These are phyloP conservation scores for Zaprionus ghesquierei DNA, from an alignment of 1,140 invertebrate species.

Conservation along the genomic window DNA sequence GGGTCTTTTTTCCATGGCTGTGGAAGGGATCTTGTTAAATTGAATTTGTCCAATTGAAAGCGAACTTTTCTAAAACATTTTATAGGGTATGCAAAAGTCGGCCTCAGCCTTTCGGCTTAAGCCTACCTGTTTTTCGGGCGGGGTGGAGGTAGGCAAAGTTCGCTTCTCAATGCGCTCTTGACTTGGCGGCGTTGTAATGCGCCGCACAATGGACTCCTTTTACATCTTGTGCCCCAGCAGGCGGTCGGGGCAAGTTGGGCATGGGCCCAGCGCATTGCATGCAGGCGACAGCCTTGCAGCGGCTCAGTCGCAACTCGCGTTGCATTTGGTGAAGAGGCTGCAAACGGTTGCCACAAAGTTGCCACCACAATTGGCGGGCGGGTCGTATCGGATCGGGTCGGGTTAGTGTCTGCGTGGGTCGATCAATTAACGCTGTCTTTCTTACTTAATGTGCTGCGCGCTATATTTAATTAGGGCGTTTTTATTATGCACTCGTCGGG, in stretches of 20 bases:
- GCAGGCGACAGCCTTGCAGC: constrained; percentile 19
- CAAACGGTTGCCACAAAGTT: constrained; percentile 9
- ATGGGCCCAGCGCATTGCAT: background rate
- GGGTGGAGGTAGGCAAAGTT: constrained; percentile 12
- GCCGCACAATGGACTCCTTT: constrained; percentile 47
- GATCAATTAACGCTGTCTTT: constrained; percentile 5
- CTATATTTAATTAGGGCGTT: constrained; percentile 14
- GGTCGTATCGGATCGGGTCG: background rate
- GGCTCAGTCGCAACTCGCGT: constrained; percentile 40
- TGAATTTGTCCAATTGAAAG: too few species aligned
- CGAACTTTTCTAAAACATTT: too few species aligned
- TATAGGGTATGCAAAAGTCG: constrained; percentile 15
- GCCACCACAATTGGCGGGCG: background rate
- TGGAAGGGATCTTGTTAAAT: too few species aligned
- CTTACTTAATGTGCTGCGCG: background rate
- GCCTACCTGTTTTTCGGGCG: constrained; percentile 31
- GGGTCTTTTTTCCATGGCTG: too few species aligned
- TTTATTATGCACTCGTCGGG: constrained; percentile 25
- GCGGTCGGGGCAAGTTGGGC: constrained; percentile 4
- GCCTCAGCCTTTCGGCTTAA: background rate
- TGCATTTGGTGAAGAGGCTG: constrained; percentile 43
- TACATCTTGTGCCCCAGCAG: constrained; percentile 37
- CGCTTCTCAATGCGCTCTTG: constrained; percentile 4
- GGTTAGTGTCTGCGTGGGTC: background rate
- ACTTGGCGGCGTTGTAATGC: constrained; percentile 30